A percentile compares a stretch with the other conserved stretches of the same genome.
Evolutionary conservation across 2,888 invertebrate species (phyloP).

Genomic region (Megastigmus dorsalis): DNA sequence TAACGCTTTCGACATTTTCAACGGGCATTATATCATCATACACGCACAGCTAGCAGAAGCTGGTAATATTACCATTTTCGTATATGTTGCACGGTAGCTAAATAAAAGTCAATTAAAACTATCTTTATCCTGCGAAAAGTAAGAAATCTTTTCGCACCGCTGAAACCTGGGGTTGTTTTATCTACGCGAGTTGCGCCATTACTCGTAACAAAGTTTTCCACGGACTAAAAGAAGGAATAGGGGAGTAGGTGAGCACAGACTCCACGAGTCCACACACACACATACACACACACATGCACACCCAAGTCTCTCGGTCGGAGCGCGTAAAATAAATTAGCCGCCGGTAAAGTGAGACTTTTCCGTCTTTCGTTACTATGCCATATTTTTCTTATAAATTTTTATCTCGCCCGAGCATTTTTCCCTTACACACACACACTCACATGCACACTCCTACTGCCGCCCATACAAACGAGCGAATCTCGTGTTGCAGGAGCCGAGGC

Average conservation of each 20-base stretch:
- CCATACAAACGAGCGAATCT: slow-evolving; percentile 19
- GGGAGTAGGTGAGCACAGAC: background rate
- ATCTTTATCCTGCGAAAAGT: slow-evolving; percentile 37
- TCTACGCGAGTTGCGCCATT: slow-evolving; percentile 8
- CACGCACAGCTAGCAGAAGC: too few species aligned
- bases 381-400: slow-evolving; percentile 21
- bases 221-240: slow-evolving; percentile 4
- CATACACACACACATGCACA: too few species aligned
- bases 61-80: too few species aligned
- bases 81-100: too few species aligned
- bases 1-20: too few species aligned
- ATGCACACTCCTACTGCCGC: too few species aligned
- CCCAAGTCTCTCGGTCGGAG: too few species aligned
- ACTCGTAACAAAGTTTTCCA: slow-evolving; percentile 43
- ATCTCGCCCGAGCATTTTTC: slow-evolving; percentile 1
- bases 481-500: background rate
- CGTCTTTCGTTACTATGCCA: slow-evolving; percentile 2
- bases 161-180: slow-evolving; percentile 14
- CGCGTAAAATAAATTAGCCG: slow-evolving; percentile 28
- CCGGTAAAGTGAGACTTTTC: slow-evolving; percentile 28
- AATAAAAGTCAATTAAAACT: slow-evolving; percentile 38
- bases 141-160: slow-evolving; percentile 39
- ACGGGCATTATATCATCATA: too few species aligned
- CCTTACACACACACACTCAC: too few species aligned
- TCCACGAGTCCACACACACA: too few species aligned